phyloP scores from a whole-genome alignment of 2,113 vertebrate species.

The Orycteropus afer region DNA sequence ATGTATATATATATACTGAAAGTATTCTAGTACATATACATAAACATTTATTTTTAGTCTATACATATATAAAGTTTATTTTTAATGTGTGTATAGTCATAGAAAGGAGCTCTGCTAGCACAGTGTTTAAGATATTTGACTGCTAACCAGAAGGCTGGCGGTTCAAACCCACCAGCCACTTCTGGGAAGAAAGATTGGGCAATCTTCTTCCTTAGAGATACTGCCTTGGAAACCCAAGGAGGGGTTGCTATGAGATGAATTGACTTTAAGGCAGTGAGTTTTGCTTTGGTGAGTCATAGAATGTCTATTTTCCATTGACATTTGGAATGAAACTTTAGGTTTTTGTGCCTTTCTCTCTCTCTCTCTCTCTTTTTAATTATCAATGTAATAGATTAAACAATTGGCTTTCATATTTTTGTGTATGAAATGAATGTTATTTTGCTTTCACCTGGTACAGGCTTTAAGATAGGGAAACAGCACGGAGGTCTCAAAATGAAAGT shows the following conservation, averaged over 20 bases:
- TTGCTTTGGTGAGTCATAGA: too few relatives aligned
- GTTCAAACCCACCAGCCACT: too few relatives aligned
- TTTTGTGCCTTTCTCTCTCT: neutral
- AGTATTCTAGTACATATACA: neutral
- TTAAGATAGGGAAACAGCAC: neutral
- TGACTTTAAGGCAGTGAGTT: too few relatives aligned
- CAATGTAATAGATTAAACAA: slow-evolving; percentile 1
- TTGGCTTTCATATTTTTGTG: neutral
- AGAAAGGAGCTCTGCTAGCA: too few relatives aligned
- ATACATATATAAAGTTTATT: neutral
- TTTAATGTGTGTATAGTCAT: neutral
- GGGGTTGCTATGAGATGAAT: too few relatives aligned
- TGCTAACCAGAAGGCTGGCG: too few relatives aligned
- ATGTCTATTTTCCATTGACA: neutral
- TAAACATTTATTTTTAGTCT: neutral
- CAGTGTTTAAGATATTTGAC: too few relatives aligned
- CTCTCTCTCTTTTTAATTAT: neutral
- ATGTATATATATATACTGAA: neutral
- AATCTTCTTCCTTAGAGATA: too few relatives aligned
- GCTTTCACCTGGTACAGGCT: neutral
- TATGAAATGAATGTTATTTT: slow-evolving; percentile 34
- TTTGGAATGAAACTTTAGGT: slow-evolving; percentile 41
- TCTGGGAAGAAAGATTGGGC: too few relatives aligned
- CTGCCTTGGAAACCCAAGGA: too few relatives aligned
- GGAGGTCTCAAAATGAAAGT: neutral